Evolutionary conservation across 2,888 invertebrate genomes (phyloP).

Genomic region (Cataglyphis rosenhaueri): DNA sequence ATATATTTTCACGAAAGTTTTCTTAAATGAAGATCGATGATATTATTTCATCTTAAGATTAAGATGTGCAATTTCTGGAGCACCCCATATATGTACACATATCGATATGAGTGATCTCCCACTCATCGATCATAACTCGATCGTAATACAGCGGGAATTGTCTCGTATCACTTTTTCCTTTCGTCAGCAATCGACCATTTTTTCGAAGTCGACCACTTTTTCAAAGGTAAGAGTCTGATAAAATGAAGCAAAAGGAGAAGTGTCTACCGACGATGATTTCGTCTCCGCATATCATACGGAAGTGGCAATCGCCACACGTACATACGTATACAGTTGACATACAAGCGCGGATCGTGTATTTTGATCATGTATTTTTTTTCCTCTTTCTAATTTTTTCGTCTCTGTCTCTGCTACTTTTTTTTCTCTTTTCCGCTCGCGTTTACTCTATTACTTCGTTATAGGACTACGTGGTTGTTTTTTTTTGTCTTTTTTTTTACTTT

Average conservation of each 20-base stretch:
- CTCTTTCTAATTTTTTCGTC: not conserved
- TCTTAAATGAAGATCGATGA: not conserved
- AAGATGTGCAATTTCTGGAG: not conserved
- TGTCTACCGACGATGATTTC: not conserved
- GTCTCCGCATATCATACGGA: constrained; percentile 7
- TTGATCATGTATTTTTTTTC: not conserved
- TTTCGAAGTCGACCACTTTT: not conserved
- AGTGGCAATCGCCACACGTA: constrained; percentile 22
- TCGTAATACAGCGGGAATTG: constrained; percentile 5
- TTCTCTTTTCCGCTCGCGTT: constrained; percentile 20
- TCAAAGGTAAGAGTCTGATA: constrained; percentile 17
- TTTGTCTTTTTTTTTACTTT: constrained; percentile 49
- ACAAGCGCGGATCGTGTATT: constrained; percentile 20
- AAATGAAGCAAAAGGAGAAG: constrained; percentile 35
- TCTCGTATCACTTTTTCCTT: not conserved
- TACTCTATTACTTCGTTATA: constrained; percentile 58
- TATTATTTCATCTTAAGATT: not conserved
- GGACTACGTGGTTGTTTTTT: constrained; percentile 27
- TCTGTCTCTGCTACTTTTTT: not conserved
- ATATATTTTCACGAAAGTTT: not conserved
- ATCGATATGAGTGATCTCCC: constrained; percentile 16
- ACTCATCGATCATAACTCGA: constrained; percentile 5
- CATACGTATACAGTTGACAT: constrained; percentile 31
- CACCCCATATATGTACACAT: constrained; percentile 1
- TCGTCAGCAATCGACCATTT: not conserved